Evolutionary conservation across 2,888 invertebrate genomes (phyloP).

Genomic region (Lymantria monacha): DNA sequence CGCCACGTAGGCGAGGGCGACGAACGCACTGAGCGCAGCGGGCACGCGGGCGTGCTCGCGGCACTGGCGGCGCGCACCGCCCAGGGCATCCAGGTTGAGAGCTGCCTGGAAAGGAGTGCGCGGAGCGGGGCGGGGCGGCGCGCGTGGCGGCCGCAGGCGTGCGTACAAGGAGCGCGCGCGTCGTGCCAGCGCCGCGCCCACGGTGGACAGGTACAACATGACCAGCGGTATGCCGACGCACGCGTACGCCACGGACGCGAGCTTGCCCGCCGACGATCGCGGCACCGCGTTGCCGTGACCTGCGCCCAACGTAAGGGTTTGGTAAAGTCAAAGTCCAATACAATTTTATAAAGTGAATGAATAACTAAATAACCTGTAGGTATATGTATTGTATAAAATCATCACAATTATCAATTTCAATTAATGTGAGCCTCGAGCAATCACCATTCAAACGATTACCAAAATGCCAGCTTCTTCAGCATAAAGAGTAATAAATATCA

Average conservation of each 20-base stretch:
- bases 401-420: too few species aligned
- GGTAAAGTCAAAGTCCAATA: too few species aligned
- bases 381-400: too few species aligned
- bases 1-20: slow-evolving; percentile 93
- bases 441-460: too few species aligned
- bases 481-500: too few species aligned
- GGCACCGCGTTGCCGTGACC: slow-evolving; percentile 94
- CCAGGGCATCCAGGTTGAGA: slow-evolving; percentile 63
- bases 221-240: slow-evolving; percentile 94
- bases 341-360: too few species aligned
- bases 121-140: slow-evolving; percentile 45
- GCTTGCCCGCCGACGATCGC: slow-evolving; percentile 88
- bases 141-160: slow-evolving; percentile 56
- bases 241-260: slow-evolving; percentile 92
- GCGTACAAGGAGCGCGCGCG: slow-evolving; percentile 88
- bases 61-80: slow-evolving; percentile 72
- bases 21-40: slow-evolving; percentile 91
- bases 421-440: too few species aligned
- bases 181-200: slow-evolving; percentile 92
- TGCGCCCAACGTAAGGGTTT: slow-evolving; percentile 55
- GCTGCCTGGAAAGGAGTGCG: slow-evolving; percentile 73
- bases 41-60: slow-evolving; percentile 89
- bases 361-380: too few species aligned
- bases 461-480: too few species aligned
- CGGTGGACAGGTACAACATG: slow-evolving; percentile 92